Evolutionary conservation across 2,797 vertebrate genomes (phyloP), one percentile per base, ranked within the genome.

Genomic region (Acridotheres tristis): DNA sequence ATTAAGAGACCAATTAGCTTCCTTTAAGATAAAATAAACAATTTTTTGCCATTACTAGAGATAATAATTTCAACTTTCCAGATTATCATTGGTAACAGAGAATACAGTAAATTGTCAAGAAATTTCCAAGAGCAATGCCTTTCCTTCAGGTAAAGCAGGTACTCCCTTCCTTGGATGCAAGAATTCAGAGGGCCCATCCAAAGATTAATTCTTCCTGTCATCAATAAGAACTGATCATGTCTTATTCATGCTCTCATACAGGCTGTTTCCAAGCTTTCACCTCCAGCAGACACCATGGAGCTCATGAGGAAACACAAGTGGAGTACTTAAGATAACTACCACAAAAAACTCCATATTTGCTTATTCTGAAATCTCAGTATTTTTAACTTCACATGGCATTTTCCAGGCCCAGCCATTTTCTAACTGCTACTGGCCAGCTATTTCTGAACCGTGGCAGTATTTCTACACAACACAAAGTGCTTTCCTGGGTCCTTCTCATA

Each of bases 341-440:
- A 75, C 26, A 48, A 54, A 65, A 25, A 17, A 2, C 0, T 0
- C 11, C 7, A 9, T 6, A 16, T 77, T 57, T 77, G 40, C 68
- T 11, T 40, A 9, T 34, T 68, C 20, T 13, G 21, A 5, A 20
- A 74, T 45, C 47, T 63, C 51, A 32, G 5, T 14, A 19, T 30
- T 90, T 90, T 85, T 40, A 75, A 40, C 3, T 2, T 65, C 38
- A 14, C 2, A 3, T 0, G 19, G 32, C 1, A 63, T 62, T 74
- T 71, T 73, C 45, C 22, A 68, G 38, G n/a, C 10, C 16, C 47
- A 77, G 29, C 0, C 21, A 50, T 34, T 50, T 59, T 50, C 30
- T 36, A 58, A 16, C 9, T 71, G 17, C 16, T 88, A 17, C 11
- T 66, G 20, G 29, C 38, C 17, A 74, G 34, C 23, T 61, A 7